A percentile compares a stretch with the other conserved stretches of the same genome.
Conservation (phyloP, 2,113 vertebrate genomes). For the Ochotona princeps region DNA sequence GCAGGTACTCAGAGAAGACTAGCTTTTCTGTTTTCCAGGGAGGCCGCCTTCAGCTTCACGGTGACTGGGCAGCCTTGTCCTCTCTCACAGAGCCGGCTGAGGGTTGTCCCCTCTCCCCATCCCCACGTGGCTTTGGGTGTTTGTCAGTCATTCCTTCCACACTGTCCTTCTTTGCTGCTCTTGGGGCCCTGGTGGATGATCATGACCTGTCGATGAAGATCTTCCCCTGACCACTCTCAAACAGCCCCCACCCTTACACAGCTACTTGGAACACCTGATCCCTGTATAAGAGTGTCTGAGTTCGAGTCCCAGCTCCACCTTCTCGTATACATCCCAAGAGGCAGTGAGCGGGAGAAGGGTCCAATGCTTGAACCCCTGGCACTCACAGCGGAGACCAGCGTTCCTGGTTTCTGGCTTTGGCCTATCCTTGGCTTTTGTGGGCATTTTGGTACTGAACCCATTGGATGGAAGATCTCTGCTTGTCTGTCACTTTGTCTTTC, state of each 20-base stretch:
- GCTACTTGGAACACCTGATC: no score
- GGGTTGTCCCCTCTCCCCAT: accelerated
- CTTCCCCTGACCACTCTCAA: background rate
- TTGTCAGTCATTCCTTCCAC: background rate
- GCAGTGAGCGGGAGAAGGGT: no score
- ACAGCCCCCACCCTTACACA: background rate
- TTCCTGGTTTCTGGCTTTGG: no score
- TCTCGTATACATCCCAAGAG: no score
- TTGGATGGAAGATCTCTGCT: no score
- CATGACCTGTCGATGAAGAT: background rate
- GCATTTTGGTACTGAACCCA: no score
- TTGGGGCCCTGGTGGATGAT: background rate
- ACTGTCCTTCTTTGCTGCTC: background rate
- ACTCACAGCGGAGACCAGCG: no score
- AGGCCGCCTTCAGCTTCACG: background rate
- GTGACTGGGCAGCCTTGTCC: accelerated
- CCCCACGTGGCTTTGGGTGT: accelerated
- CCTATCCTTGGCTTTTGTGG: no score
- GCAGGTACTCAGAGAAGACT: background rate
- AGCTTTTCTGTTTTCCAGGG: background rate
- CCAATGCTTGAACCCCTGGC: no score
- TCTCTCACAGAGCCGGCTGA: accelerated
- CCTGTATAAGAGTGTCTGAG: no score
- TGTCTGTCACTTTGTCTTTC: no score
- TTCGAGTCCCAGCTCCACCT: no score